These are phyloP conservation scores for Lepus townsendii DNA, from an alignment of 2,797 vertebrate species.

Conservation along the genomic window DNA sequence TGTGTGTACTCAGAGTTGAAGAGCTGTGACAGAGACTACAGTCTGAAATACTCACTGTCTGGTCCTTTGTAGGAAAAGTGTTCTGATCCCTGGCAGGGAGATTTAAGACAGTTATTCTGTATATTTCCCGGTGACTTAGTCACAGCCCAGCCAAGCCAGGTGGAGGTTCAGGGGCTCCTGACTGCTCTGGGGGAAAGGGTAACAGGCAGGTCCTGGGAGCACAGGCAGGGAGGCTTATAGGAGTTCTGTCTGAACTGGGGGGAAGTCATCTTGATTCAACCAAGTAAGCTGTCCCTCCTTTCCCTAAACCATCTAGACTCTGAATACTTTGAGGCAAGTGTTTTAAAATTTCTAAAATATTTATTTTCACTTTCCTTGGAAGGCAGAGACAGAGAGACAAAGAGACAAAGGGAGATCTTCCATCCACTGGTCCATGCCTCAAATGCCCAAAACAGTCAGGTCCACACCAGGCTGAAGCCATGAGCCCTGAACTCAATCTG, in stretches of 20 bases:
- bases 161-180: neutral
- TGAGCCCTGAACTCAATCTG: too few species aligned
- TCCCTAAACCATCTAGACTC: neutral
- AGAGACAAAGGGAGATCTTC: too few species aligned
- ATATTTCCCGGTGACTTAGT: neutral
- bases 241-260: neutral
- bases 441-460: too few species aligned
- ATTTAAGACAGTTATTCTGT: neutral
- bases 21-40: neutral
- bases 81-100: neutral
- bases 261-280: neutral
- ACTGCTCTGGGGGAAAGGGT: neutral
- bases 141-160: neutral
- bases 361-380: too few species aligned
- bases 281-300: neutral
- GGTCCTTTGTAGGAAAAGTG: neutral
- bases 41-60: slow-evolving; percentile 24
- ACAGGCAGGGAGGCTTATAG: neutral
- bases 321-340: too few species aligned
- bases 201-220: neutral
- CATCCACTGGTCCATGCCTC: too few species aligned
- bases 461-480: too few species aligned
- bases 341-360: too few species aligned
- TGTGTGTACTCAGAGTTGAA: neutral
- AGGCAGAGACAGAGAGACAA: too few species aligned